Base-by-base conservation (phyloP, 1,140 invertebrate genomes). In the Polypedilum pembai region DNA sequence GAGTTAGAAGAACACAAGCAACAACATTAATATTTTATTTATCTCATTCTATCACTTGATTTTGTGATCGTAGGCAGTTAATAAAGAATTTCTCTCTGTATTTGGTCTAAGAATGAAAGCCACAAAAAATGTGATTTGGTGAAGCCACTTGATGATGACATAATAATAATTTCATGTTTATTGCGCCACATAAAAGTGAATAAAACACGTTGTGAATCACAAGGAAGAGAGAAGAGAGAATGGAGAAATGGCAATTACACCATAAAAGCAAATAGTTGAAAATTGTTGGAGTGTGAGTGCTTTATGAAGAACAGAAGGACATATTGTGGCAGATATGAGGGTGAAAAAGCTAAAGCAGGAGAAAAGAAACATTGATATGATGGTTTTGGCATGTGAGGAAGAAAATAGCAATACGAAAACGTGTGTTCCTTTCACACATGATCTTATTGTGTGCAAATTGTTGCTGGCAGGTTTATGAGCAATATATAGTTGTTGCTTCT, bases 381-480 rank as follows among this genome's bases (percentile, higher is more conserved):
- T 56, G 45, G 45, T 56, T 56, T 15, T 56, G 45, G 45, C 12
- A 69, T 69, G 65, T 20, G 5, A 69, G 17, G 18, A 20, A 10
- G 65, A 69, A 69, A 69, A 69, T 15, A 56, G 12, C 12, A 56
- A 56, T 56, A 33, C 24, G 45, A 56, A 56, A 56, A 56, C 45
- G 45, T 56, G 45, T 69, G 65, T 21, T 69, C 18, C 15, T 56
- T 69, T 18, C n/a, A 56, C 65, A 69, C 65, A 69, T 69, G 65
- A 69, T 69, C 65, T 21, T 10, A 69, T 21, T 18, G 45, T 20
- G 3, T 69, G 20, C 65, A 69, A 69, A 69, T 69, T 69, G 65
- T 69, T 69, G 65, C 65, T 69, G 4, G 65, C 17, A 69, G 17
- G 65, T 69, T 69, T 69, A 69, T 69, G 24, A 69, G 65, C 17